Evolutionary conservation across 2,888 invertebrate genomes (phyloP), one percentile per base, ranked within the genome.

Genomic region (Pteria penguin): DNA sequence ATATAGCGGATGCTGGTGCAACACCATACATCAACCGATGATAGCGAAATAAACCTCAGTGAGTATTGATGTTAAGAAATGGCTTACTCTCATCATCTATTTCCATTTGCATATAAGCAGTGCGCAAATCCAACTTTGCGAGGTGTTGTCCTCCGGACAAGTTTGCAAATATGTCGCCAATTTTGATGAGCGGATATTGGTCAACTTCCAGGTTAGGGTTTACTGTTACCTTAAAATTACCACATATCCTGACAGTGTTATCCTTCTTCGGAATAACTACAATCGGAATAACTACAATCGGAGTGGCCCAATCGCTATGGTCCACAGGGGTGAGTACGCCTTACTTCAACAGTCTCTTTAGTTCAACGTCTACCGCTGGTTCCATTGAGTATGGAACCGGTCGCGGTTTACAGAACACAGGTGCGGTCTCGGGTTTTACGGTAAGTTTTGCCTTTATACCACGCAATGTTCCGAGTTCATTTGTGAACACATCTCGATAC

Each of bases 251-350:
- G 32, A 84, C 76, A 2, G 69, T 60, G 5, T 74, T 74, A 29
- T 78, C 66, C 24, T 78, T 31, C 67, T 86, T 86, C 1, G 75
- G 72, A 4, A 84, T 81, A n/a, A n/a, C n/a, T n/a, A n/a, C n/a
- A n/a, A n/a, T 33, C 2, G 62, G 62, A 14, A 62, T 24, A 4
- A 62, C 62, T 14, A 32, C 62, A 5, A 62, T 62, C 14, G 62
- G 62, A 31, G 62, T 62, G 4, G 62, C 62, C 33, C 80, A 86
- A 0, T 82, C 78, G 71, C 79, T 81, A 29, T 76, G 63, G 2
- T 71, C 58, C 2, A 84, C 79, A 26, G 74, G 69, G 4, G 32
- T 22, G 8, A 80, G 62, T 5, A 82, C 72, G n/a, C n/a, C n/a
- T n/a, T n/a, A n/a, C n/a, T n/a, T n/a, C n/a, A n/a, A n/a, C n/a